Evolutionary conservation across 2,888 invertebrate species (phyloP).

Genomic region (Thecophora atra): DNA sequence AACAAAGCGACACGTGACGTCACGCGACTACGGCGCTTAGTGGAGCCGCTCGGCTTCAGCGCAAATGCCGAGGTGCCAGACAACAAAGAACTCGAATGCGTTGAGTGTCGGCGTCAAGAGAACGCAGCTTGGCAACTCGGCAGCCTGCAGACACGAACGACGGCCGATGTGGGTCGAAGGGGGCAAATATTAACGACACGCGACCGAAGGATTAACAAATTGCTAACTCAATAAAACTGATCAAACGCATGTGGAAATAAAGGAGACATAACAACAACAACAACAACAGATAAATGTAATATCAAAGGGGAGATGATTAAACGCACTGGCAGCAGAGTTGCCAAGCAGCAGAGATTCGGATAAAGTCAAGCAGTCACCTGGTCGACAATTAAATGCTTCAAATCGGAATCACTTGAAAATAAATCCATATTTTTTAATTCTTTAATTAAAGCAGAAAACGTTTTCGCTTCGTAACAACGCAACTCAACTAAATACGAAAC

Average conservation of each 20-base stretch:
- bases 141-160: no score
- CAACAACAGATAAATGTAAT: no score
- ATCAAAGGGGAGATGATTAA: no score
- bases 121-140: not conserved
- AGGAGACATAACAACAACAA: no score
- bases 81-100: not conserved
- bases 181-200: constrained; percentile 43
- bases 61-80: not conserved
- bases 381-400: no score
- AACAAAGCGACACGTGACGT: constrained; percentile 41
- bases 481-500: not conserved
- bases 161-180: constrained; percentile 24
- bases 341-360: no score
- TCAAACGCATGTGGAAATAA: not conserved
- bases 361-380: no score
- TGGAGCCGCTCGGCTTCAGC: not conserved
- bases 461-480: no score
- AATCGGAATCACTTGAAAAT: no score
- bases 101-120: constrained; percentile 17
- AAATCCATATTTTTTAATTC: no score
- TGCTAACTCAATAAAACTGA: constrained; percentile 41
- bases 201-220: constrained; percentile 46
- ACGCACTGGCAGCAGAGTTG: no score
- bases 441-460: no score
- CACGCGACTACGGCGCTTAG: not conserved